Base-by-base conservation (phyloP, 1,140 invertebrate species). In the Nixonia krombeini region DNA sequence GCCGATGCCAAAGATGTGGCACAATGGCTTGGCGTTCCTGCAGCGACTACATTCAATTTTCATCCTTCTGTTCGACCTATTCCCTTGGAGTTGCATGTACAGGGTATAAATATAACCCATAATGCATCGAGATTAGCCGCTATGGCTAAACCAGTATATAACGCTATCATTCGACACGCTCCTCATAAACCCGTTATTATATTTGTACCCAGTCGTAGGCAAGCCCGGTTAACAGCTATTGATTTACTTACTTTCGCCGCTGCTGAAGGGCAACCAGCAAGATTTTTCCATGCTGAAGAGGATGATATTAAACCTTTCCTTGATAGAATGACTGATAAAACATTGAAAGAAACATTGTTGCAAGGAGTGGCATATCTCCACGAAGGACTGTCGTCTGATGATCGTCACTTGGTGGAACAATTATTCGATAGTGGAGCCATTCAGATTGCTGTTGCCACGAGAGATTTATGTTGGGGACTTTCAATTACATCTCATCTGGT, bases 311-410 rank as follows among this genome's bases (percentile, higher is more conserved):
- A 92, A 72, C 93, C 94, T 0, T 97, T 97, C 83, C 80, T 98
- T 5, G 91, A 95, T 58, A 88, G 92, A 67, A 91, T 99, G 82
- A 85, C 88, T 0, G 97, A 99, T 80, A 95, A 96, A 83, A 95
- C 93, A 17, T 75, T 96, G 18, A 92, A 91, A 62, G 94, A 97
- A 78, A 96, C 94, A 0, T 76, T 98, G 0, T 88, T 90, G 0
- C 95, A 97, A 82, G 98, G 98, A 42, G 96, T 99, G 26, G 98
- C 95, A 1, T 99, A 98, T 84, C 87, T 99, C 8, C 98, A 99
- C 81, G 97, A 98, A 86, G 98, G 98, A 5, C 86, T 99, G 2
- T 91, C 90, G 2, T 75, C 89, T 0, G 88, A 90, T 18, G 98
- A 99, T 87, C 87, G 93, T 44, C 90, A 92, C 21, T 85, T 98